These are phyloP conservation scores for Drosophila watanabei DNA, from an alignment of 1,140 invertebrate species.

Conservation along the genomic window DNA sequence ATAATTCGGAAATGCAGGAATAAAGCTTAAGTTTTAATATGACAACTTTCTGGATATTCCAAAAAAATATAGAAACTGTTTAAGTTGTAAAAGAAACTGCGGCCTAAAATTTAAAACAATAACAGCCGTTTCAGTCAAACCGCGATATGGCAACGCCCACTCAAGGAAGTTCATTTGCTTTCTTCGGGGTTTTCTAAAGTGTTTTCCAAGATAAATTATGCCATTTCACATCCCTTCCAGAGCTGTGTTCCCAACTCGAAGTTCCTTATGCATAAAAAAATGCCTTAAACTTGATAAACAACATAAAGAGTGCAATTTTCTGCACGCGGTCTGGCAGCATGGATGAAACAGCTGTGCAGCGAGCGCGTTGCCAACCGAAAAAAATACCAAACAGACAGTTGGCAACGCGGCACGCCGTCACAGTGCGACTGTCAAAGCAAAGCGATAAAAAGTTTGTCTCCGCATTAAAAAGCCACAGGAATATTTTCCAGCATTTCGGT, in stretches of 20 bases:
- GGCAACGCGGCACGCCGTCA: constrained; percentile 65
- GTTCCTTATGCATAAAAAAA: background rate
- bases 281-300: background rate
- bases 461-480: constrained; percentile 68
- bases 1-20: background rate
- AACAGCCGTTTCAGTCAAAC: background rate
- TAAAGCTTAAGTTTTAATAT: background rate
- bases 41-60: background rate
- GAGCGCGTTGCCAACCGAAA: background rate
- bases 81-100: background rate
- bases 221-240: background rate
- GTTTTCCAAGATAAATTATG: background rate
- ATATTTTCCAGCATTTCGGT: constrained; percentile 81
- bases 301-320: background rate
- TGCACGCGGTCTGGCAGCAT: background rate
- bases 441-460: constrained; percentile 77
- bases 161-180: background rate
- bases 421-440: constrained; percentile 72
- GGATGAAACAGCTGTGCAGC: background rate
- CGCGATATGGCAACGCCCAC: background rate
- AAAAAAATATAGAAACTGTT: background rate
- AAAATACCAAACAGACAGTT: constrained; percentile 34
- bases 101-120: background rate
- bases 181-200: too few species aligned
- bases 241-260: background rate